Evolutionary conservation across 2,113 vertebrate genomes (phyloP).

Genomic region (Podocnemis expansa): DNA sequence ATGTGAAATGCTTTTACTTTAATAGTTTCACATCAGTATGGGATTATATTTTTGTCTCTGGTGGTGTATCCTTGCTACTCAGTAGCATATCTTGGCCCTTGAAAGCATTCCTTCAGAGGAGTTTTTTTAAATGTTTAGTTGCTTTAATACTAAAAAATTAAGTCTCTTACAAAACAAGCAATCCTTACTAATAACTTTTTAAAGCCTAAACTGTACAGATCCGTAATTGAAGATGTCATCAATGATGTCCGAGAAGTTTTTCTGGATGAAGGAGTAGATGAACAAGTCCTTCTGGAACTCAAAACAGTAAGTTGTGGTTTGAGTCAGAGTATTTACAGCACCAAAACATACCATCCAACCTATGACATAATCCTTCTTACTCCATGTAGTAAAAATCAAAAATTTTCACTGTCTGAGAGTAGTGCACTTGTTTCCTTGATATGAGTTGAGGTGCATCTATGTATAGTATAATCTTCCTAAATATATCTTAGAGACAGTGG

Average conservation of each 20-base stretch:
- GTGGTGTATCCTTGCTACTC: neutral
- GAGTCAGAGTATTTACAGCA: neutral
- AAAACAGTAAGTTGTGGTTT: conserved; percentile 87
- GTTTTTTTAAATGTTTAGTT: neutral
- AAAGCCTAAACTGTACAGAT: conserved; percentile 96
- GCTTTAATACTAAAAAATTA: neutral
- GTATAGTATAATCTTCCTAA: rapidly evolving
- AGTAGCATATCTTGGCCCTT: neutral
- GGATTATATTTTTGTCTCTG: neutral
- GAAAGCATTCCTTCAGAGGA: neutral
- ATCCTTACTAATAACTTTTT: neutral
- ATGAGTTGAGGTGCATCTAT: neutral
- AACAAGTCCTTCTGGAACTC: conserved; percentile 96
- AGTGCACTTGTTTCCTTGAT: neutral
- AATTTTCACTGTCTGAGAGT: neutral
- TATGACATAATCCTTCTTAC: neutral
- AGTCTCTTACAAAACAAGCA: neutral
- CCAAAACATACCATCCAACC: rapidly evolving
- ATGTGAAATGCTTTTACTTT: neutral
- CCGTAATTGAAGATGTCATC: conserved; percentile 98
- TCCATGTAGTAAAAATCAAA: neutral
- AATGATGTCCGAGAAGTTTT: conserved; percentile 97
- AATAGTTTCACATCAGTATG: neutral
- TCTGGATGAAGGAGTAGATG: conserved; percentile 97
- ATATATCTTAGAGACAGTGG: neutral